Base-by-base conservation (phyloP, 2,888 invertebrate genomes). In the Erpobdella octoculata region DNA sequence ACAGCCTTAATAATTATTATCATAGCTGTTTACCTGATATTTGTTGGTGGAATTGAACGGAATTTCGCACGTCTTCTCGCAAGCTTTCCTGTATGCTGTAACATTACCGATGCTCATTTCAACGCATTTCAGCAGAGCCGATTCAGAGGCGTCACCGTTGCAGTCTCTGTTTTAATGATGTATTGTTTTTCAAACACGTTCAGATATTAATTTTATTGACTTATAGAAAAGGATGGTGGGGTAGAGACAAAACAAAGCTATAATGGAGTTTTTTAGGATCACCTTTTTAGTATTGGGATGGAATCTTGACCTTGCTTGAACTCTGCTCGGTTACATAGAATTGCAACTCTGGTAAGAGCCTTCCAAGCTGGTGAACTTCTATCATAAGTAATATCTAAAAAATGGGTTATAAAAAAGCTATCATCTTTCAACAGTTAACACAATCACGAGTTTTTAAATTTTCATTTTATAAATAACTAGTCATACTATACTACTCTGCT, bases 261-360 rank as follows among this genome's bases (percentile, higher is more conserved):
- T n/a, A n/a, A n/a, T n/a, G n/a, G n/a, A n/a, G n/a, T n/a, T n/a
- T n/a, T n/a, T n/a, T n/a, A 41, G 46, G 12, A 41, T n/a, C n/a
- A 93, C 82, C 92, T 89, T 86, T 94, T 94, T 78, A 96, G 86
- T 80, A 96, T 92, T 38, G 95, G 91, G 15, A 91, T 88, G 79
- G 89, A 89, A 65, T 95, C 93, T 82, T 97, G 95, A 76, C 91
- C 92, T 72, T 90, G 88, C 84, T 97, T 97, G 87, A 98, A 98
- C 84, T 97, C 96, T 78, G 98, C 98, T 78, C 97, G 89, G 85
- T 97, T 98, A 87, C 98, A 98, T 74, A 98, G 88, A 75, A 93
- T 90, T 48, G 95, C 93, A 82, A 96, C 91, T 80, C 94, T 90
- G 71, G 94, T 91, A 74, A 98, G 87, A 71, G 94, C 92, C 85